phyloP scores from a whole-genome alignment of 30 jellyfish, hydroid and myxozoan species.

The Aurelia aurita complex sp. Pacific region DNA sequence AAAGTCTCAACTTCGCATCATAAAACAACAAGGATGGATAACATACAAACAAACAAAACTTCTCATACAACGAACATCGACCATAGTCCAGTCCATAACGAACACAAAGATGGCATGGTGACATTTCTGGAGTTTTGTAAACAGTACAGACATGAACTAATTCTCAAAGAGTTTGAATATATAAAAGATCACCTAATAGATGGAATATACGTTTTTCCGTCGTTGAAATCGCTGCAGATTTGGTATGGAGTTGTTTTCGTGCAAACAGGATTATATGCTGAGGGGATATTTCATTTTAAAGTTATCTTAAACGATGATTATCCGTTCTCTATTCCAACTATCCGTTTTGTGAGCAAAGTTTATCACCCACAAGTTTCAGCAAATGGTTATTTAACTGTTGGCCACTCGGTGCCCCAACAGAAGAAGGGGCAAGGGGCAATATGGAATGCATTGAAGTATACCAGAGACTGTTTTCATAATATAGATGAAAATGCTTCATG shows the following conservation, averaged over 20 bases:
- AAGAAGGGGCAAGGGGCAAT: constrained; percentile 29
- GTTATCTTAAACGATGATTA: constrained; percentile 73
- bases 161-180: constrained; percentile 59
- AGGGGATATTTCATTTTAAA: constrained; percentile 87
- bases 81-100: not conserved
- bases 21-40: no score
- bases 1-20: no score
- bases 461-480: constrained; percentile 60
- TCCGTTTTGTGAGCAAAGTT: constrained; percentile 71
- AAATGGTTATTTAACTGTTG: constrained; percentile 68
- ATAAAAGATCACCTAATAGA: constrained; percentile 51
- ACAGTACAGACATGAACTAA: constrained; percentile 61
- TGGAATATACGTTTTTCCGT: constrained; percentile 91
- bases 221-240: constrained; percentile 77
- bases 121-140: constrained; percentile 58
- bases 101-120: not conserved
- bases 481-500: constrained; percentile 10
- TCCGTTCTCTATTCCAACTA: constrained; percentile 76
- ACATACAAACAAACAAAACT: no score
- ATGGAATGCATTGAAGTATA: constrained; percentile 67
- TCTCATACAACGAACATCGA: no score
- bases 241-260: constrained; percentile 94
- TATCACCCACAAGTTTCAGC: constrained; percentile 76
- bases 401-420: not conserved
- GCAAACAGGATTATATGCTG: constrained; percentile 83